A percentile compares a stretch with the other conserved stretches of the same genome.
Conservation (phyloP, 2,888 invertebrate species). For the Eupeodes luniger region DNA sequence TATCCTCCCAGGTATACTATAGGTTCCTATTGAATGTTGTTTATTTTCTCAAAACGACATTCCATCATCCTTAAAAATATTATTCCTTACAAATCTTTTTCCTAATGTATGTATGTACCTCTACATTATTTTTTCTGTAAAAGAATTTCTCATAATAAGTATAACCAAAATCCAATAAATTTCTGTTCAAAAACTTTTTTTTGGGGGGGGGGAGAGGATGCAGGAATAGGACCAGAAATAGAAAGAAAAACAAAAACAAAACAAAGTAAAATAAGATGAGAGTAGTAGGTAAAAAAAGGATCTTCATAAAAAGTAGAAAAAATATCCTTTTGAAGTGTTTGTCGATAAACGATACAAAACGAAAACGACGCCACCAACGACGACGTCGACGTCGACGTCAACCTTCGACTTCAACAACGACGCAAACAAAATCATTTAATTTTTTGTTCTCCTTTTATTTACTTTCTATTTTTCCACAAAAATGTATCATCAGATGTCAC, state of each 20-base stretch:
- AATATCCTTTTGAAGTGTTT: constrained; percentile 24
- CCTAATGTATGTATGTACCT: neutral
- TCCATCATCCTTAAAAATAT: constrained; percentile 3
- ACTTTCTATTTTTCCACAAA: neutral
- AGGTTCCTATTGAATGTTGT: neutral
- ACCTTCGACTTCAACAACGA: neutral
- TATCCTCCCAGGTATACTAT: too few relatives aligned
- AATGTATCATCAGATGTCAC: constrained; percentile 3
- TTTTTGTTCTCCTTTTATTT: neutral
- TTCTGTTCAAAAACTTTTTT: neutral
- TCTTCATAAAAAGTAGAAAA: neutral
- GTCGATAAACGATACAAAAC: neutral
- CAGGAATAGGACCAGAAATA: too few relatives aligned
- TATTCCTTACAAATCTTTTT: neutral
- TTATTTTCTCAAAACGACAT: neutral
- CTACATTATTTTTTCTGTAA: neutral
- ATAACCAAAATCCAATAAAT: constrained; percentile 8
- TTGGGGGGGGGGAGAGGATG: too few relatives aligned
- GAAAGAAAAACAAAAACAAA: neutral
- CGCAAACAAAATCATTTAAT: neutral
- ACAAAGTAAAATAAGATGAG: neutral
- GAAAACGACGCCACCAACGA: too few relatives aligned
- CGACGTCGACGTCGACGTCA: neutral
- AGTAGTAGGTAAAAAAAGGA: neutral
- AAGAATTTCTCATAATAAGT: neutral